Percentiles rank a stretch among this genome's conserved stretches.
phyloP scores from a whole-genome alignment of 1,140 invertebrate genomes.

The Ridgeia piscesae region DNA sequence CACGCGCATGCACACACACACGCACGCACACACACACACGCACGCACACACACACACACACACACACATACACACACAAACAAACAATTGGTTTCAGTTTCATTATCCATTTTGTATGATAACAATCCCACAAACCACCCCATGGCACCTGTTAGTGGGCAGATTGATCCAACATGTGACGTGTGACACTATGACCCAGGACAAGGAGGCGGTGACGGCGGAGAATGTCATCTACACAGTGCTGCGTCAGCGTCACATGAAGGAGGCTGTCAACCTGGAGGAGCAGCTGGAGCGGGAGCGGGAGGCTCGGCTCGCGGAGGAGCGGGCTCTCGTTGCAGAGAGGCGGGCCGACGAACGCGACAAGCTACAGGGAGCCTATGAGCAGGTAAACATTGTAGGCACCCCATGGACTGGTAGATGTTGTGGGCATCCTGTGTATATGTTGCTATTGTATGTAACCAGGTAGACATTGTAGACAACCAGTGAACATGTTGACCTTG shows the following conservation, averaged over 20 bases:
- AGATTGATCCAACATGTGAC: too few species aligned
- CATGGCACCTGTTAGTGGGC: too few species aligned
- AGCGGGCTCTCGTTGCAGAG: slow-evolving; percentile 40
- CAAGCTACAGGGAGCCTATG: slow-evolving; percentile 42
- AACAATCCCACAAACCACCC: too few species aligned
- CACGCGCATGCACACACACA: too few species aligned
- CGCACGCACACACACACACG: too few species aligned
- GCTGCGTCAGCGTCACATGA: slow-evolving; percentile 51
- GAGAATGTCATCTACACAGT: slow-evolving; percentile 53
- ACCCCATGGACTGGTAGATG: not conserved
- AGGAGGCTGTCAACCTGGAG: slow-evolving; percentile 52
- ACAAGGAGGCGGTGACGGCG: slow-evolving; percentile 41
- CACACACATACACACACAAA: too few species aligned
- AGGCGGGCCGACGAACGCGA: slow-evolving; percentile 45
- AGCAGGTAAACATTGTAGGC: slow-evolving; percentile 40
- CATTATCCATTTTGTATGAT: too few species aligned
- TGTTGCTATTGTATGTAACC: not conserved
- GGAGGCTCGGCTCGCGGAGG: slow-evolving; percentile 39
- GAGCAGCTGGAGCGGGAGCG: slow-evolving; percentile 46
- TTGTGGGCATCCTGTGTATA: not conserved
- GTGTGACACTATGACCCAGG: slow-evolving; percentile 29
- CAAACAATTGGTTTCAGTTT: too few species aligned
- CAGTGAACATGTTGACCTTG: not conserved
- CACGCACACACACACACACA: too few species aligned
- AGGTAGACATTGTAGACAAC: not conserved